Evolutionary conservation across 2,888 invertebrate genomes (phyloP).

Genomic region (Muscina levida): DNA sequence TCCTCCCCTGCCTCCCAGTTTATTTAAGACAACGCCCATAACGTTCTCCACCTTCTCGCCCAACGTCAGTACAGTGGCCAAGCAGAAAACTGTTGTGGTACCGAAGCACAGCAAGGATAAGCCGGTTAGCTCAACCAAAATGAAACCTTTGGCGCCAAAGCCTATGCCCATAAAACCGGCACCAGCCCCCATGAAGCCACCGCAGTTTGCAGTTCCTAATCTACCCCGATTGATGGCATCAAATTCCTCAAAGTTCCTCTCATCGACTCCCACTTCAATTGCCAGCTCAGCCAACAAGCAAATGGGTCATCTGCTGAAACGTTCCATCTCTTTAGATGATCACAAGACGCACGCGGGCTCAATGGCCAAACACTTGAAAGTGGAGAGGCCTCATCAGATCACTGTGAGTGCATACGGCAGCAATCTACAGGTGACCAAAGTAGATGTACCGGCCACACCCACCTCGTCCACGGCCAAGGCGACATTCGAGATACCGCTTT

Average conservation of each 20-base stretch:
- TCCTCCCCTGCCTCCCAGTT: slow-evolving; percentile 78
- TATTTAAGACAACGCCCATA: slow-evolving; percentile 75
- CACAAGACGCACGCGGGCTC: slow-evolving; percentile 65
- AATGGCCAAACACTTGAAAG: slow-evolving; percentile 72
- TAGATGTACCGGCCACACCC: slow-evolving; percentile 60
- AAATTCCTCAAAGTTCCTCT: slow-evolving; percentile 69
- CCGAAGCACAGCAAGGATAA: slow-evolving; percentile 51
- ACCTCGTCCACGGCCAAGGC: slow-evolving; percentile 59
- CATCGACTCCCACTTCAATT: slow-evolving; percentile 74
- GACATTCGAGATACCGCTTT: slow-evolving; percentile 69
- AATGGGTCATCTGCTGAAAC: slow-evolving; percentile 71
- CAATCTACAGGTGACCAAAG: slow-evolving; percentile 58
- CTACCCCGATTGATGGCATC: slow-evolving; percentile 69
- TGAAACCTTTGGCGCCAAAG: slow-evolving; percentile 61
- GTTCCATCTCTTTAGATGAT: slow-evolving; percentile 77
- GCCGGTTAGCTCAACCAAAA: slow-evolving; percentile 11
- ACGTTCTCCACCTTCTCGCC: slow-evolving; percentile 70
- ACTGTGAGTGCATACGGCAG: slow-evolving; percentile 59
- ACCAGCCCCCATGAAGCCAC: slow-evolving; percentile 54
- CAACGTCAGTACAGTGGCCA: slow-evolving; percentile 48
- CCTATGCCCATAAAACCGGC: slow-evolving; percentile 44
- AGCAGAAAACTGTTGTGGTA: slow-evolving; percentile 47
- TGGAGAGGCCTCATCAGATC: slow-evolving; percentile 68
- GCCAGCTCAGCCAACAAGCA: slow-evolving; percentile 77
- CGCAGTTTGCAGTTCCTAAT: slow-evolving; percentile 76